Base-by-base conservation (phyloP, 2,113 vertebrate genomes). In the Buteo buteo region DNA sequence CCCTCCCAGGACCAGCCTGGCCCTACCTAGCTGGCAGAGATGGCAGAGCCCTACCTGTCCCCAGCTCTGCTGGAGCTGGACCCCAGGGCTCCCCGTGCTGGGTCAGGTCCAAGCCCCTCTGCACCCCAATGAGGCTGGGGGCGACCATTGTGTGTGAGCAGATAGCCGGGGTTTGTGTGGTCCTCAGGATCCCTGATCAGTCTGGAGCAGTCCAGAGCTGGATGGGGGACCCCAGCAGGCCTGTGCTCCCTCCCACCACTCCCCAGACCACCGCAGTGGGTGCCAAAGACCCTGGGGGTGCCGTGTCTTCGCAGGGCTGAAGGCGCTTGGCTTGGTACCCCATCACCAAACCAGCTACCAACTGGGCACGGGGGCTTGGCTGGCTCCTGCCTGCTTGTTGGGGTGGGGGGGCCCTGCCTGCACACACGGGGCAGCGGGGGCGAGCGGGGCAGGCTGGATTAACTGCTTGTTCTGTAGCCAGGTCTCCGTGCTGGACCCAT, bases 381-480 rank as follows among this genome's bases (percentile, higher is more conserved):
- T 3, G 11, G 67, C 79, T 93, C 59, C 45, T 45, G 59, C 38
- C 91, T 82, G 81, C 69, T 84, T 62, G 34, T 67, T 44, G 59
- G 73, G 81, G 18, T 32, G 32, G 69, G 81, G 55, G 47, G 28
- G 2, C 9, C 13, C 40, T 89, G 83, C 81, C 70, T 66, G 52
- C 65, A 34, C 25, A 16, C 82, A n/a, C 15, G 28, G 86, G 50
- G 59, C 40, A 71, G 55, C 4, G 3, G 20, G 34, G 42, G 20
- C 0, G 0, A 79, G 67, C 0, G 0, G n/a, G 38, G 34, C 95
- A 94, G 65, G 40, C 65, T 82, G 82, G 69, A 87, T 87, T 97
- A 95, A 97, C 90, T 94, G 73, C 54, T 81, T 91, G 65, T 93
- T 98, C 89, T 98, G 93, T 97, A 98, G 97, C 97, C 97, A 98